A percentile compares a stretch with the other conserved stretches of the same genome.
Conservation (phyloP, 1,140 invertebrate genomes). For the Lucilia cuprina region DNA sequence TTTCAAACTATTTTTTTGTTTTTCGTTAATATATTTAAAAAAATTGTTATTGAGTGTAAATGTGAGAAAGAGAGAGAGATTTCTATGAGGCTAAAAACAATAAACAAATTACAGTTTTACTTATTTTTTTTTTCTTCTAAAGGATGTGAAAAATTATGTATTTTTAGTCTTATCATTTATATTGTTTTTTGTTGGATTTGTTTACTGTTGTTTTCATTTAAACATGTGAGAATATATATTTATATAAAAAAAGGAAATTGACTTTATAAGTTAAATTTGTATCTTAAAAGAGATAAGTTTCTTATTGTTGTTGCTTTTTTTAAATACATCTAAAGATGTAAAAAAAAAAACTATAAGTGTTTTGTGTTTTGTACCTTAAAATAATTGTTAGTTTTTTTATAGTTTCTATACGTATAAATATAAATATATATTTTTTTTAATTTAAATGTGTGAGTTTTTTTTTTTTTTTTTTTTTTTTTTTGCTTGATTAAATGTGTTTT, state of each 20-base stretch:
- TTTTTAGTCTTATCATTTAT: background rate
- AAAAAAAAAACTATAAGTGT: background rate
- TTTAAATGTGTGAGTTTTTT: too few species aligned
- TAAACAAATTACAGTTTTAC: too few species aligned
- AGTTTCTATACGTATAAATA: background rate
- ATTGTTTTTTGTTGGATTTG: background rate
- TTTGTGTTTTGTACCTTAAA: background rate
- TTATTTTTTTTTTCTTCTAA: too few species aligned
- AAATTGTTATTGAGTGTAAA: background rate
- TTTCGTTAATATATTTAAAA: background rate
- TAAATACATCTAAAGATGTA: background rate
- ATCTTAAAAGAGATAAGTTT: background rate
- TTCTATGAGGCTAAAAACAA: too few species aligned
- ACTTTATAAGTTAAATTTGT: background rate
- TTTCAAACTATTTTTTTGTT: background rate
- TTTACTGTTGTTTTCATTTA: background rate
- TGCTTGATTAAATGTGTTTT: too few species aligned
- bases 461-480: too few species aligned
- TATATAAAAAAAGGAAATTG: background rate
- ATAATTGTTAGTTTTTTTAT: background rate
- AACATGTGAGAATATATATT: background rate
- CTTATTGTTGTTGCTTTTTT: background rate
- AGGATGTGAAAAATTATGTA: too few species aligned
- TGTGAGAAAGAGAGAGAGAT: too few species aligned
- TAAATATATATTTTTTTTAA: too few species aligned